Evolutionary conservation across 2,888 invertebrate genomes (phyloP).

Genomic region (Acanthosoma haemorrhoidale): DNA sequence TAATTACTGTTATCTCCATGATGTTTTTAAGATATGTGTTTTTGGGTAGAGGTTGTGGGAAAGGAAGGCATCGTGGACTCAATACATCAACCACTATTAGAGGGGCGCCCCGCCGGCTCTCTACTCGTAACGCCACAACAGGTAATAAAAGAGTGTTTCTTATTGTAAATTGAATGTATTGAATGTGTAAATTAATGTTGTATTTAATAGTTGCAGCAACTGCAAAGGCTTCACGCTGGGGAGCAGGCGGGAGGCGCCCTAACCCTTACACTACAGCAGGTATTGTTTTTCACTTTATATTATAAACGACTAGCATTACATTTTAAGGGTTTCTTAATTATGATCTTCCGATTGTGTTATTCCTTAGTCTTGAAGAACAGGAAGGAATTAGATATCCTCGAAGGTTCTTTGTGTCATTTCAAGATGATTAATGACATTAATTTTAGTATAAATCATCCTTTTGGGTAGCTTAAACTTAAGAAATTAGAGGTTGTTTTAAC

Average conservation of each 20-base stretch:
- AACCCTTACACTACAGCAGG: constrained; percentile 46
- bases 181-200: neutral
- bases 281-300: constrained; percentile 11
- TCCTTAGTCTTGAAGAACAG: too few species aligned
- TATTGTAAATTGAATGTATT: neutral
- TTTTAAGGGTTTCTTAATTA: too few species aligned
- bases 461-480: too few species aligned
- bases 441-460: too few species aligned
- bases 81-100: constrained; percentile 45
- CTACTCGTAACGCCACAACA: constrained; percentile 44
- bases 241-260: constrained; percentile 47
- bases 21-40: too few species aligned
- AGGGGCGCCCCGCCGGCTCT: constrained; percentile 44
- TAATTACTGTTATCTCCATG: too few species aligned
- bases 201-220: constrained; percentile 41
- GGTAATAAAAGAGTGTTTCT: constrained; percentile 37
- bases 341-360: too few species aligned
- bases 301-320: too few species aligned
- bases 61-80: constrained; percentile 45
- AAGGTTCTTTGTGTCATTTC: too few species aligned
- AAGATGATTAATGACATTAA: too few species aligned
- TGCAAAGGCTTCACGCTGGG: constrained; percentile 48
- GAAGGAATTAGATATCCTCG: too few species aligned
- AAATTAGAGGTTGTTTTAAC: too few species aligned
- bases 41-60: constrained; percentile 36